phyloP scores from a whole-genome alignment of 53 echinoderm and acorn worm genomes.

The Echinarachnius parma region DNA sequence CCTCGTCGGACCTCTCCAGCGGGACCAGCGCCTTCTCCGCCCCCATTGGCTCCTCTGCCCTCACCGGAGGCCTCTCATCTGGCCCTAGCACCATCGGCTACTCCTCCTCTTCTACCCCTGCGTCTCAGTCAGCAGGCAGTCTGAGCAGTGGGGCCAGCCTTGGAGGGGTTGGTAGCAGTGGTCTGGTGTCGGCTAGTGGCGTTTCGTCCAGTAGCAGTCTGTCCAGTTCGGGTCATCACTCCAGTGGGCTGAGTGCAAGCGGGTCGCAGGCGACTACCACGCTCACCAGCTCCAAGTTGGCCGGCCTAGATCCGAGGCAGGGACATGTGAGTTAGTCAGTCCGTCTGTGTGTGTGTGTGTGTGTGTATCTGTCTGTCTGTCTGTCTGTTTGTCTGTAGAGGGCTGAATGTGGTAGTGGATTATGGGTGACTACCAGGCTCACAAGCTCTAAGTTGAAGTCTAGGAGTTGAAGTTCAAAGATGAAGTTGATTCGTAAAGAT shows the following conservation, averaged over 20 bases:
- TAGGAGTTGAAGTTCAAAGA: no score
- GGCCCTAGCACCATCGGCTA: conserved; percentile 59
- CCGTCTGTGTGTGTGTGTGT: no score
- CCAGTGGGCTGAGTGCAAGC: conserved; percentile 43
- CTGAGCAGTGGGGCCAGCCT: conserved; percentile 15
- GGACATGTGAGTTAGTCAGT: conserved; percentile 67
- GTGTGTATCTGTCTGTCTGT: no score
- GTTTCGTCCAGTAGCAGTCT: no score
- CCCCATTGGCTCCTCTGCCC: conserved; percentile 37
- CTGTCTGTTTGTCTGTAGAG: no score
- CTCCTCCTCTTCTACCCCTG: conserved; percentile 32
- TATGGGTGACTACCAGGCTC: no score
- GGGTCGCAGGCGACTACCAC: conserved; percentile 73
- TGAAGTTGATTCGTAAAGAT: no score
- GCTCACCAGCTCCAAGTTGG: conserved; percentile 67
- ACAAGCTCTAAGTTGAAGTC: no score
- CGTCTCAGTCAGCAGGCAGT: conserved; percentile 47
- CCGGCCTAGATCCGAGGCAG: conserved; percentile 65
- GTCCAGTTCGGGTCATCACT: conserved; percentile 41
- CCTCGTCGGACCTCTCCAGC: conserved; percentile 11
- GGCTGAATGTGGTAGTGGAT: no score
- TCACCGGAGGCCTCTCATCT: conserved; percentile 44
- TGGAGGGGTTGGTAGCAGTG: conserved; percentile 7
- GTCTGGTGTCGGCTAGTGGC: conserved; percentile 2
- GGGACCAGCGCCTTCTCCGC: conserved; percentile 49